Percentiles rank a stretch among this genome's conserved stretches.
These are phyloP conservation scores for Pinna nobilis DNA, from an alignment of 1,140 invertebrate species.

Conservation along the genomic window DNA sequence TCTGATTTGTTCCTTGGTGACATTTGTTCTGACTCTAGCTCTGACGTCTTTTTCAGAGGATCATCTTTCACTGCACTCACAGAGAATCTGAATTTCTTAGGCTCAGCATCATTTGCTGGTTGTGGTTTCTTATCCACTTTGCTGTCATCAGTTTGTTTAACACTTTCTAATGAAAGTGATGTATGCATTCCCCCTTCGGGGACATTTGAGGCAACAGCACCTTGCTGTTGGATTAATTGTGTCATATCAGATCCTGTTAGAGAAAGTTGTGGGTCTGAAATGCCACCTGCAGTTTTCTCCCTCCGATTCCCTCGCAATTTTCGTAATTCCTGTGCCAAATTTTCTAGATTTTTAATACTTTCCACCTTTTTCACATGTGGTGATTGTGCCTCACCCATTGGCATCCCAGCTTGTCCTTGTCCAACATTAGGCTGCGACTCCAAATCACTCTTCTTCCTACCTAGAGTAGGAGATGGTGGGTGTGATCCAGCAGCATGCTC, in stretches of 20 bases:
- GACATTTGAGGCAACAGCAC: slow-evolving; percentile 9
- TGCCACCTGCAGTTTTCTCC: slow-evolving; percentile 24
- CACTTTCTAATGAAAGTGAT: slow-evolving; percentile 5
- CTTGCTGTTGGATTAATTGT: too few species aligned
- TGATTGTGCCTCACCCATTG: not conserved
- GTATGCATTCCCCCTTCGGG: not conserved
- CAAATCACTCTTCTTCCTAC: slow-evolving; percentile 16
- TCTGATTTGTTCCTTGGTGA: not conserved
- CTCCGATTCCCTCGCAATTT: slow-evolving; percentile 28
- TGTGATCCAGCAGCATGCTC: slow-evolving; percentile 23
- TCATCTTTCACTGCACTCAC: slow-evolving; percentile 54
- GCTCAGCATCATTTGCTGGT: not conserved
- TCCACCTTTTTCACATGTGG: not conserved
- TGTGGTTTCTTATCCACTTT: not conserved
- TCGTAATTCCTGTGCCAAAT: slow-evolving; percentile 42
- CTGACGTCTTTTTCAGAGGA: slow-evolving; percentile 36
- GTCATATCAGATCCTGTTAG: slow-evolving; percentile 16
- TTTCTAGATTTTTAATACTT: slow-evolving; percentile 29
- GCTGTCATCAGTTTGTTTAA: slow-evolving; percentile 17
- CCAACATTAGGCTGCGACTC: slow-evolving; percentile 12
- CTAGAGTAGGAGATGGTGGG: slow-evolving; percentile 37
- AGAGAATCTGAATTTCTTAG: slow-evolving; percentile 48
- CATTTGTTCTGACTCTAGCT: not conserved
- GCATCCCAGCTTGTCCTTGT: slow-evolving; percentile 3
- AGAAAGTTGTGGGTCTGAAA: not conserved